A percentile compares a stretch with the other conserved stretches of the same genome.
phyloP scores from a whole-genome alignment of 2,113 vertebrate genomes.

The Raphicerus campestris region DNA sequence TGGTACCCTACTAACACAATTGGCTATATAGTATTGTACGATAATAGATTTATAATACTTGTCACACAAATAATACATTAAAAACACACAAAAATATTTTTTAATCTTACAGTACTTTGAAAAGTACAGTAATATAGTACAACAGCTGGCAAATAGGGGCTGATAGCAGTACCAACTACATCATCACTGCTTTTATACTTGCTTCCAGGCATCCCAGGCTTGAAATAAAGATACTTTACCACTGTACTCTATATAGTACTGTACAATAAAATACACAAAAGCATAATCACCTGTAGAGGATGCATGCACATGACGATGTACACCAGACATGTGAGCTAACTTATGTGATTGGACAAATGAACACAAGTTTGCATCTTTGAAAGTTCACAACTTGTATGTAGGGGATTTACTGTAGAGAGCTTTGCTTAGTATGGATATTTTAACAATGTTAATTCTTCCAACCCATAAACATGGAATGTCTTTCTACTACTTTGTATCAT shows the following conservation, averaged over 20 bases:
- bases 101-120: neutral
- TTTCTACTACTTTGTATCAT: neutral
- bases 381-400: neutral
- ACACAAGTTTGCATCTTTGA: neutral
- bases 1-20: neutral
- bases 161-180: neutral
- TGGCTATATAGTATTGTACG: neutral
- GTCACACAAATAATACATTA: neutral
- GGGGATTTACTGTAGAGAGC: neutral
- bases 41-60: neutral
- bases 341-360: neutral
- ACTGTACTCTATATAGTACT: neutral
- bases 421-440: neutral
- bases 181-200: neutral
- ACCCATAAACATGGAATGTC: neutral
- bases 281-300: neutral
- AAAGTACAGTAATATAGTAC: neutral
- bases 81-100: neutral
- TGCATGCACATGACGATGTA: neutral
- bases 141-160: neutral
- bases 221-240: neutral
- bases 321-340: neutral
- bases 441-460: neutral
- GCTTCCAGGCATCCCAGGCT: neutral
- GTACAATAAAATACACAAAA: neutral